Evolutionary conservation across 1,140 invertebrate genomes (phyloP).

Genomic region (Globodera rostochiensis): DNA sequence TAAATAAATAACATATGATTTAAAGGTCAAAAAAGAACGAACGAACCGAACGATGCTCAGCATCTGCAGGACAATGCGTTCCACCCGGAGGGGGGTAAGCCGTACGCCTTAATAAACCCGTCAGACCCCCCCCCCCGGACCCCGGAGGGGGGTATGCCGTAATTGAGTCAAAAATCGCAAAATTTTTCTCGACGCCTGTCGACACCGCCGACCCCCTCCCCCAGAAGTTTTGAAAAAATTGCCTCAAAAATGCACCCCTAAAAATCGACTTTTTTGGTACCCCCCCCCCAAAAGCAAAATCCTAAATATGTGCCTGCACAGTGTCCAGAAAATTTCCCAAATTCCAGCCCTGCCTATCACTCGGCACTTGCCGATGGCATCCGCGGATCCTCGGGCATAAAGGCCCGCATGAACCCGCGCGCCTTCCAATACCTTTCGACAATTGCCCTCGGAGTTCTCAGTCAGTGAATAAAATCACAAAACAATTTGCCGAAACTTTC

Average conservation of each 20-base stretch:
- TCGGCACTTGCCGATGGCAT: constrained; percentile 51
- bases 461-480: constrained; percentile 45
- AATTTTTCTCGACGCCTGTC: no score
- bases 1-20: no score
- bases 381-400: constrained; percentile 58
- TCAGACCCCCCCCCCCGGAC: no score
- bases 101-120: neutral
- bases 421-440: constrained; percentile 60
- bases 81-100: constrained; percentile 17
- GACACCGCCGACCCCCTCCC: no score
- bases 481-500: neutral
- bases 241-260: no score
- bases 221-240: no score
- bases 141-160: no score
- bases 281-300: no score
- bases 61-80: neutral
- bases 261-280: neutral
- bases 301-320: no score
- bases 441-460: constrained; percentile 54
- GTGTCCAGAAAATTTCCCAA: neutral
- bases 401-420: constrained; percentile 57
- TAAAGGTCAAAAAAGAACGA: neutral
- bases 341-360: constrained; percentile 52
- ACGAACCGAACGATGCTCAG: neutral
- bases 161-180: no score